A percentile compares a stretch with the other conserved stretches of the same genome.
phyloP scores from a whole-genome alignment of 1,140 invertebrate species.

The Drosophila sp. region DNA sequence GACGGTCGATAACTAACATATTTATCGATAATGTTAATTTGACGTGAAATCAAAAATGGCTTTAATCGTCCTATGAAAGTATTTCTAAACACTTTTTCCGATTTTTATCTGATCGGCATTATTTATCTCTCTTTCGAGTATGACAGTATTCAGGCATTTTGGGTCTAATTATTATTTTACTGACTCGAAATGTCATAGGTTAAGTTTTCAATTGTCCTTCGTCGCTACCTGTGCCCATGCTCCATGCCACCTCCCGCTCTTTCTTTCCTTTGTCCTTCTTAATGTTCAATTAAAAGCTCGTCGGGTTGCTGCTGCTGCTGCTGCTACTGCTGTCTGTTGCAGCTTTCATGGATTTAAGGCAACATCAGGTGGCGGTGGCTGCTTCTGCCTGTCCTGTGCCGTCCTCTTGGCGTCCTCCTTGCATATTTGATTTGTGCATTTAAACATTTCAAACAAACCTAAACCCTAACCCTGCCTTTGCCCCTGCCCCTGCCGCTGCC shows the following conservation, averaged over 20 bases:
- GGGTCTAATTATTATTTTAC: constrained; percentile 1
- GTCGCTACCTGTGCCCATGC: background rate
- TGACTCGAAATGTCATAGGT: background rate
- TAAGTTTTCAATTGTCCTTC: constrained; percentile 3
- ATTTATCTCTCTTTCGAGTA: background rate
- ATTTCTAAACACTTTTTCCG: too few species aligned
- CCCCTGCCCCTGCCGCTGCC: background rate
- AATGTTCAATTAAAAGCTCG: constrained; percentile 70
- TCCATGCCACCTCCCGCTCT: background rate
- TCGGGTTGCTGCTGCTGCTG: constrained; percentile 35
- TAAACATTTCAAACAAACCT: constrained; percentile 74
- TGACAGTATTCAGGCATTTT: background rate
- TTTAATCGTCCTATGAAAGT: too few species aligned
- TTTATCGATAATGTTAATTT: too few species aligned
- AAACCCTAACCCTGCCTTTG: constrained; percentile 11
- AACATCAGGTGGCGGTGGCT: constrained; percentile 62
- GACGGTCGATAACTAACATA: too few species aligned
- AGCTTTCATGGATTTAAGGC: constrained; percentile 35
- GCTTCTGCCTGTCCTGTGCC: constrained; percentile 20
- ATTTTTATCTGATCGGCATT: too few species aligned
- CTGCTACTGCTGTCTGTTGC: constrained; percentile 7
- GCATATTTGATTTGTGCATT: constrained; percentile 80
- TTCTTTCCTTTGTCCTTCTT: constrained; percentile 35
- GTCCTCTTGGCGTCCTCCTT: constrained; percentile 59
- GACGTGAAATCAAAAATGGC: too few species aligned